Evolutionary conservation across 1,140 invertebrate species (phyloP), one percentile per base, ranked within the genome.

Genomic region (Drosophila parabipectinata): DNA sequence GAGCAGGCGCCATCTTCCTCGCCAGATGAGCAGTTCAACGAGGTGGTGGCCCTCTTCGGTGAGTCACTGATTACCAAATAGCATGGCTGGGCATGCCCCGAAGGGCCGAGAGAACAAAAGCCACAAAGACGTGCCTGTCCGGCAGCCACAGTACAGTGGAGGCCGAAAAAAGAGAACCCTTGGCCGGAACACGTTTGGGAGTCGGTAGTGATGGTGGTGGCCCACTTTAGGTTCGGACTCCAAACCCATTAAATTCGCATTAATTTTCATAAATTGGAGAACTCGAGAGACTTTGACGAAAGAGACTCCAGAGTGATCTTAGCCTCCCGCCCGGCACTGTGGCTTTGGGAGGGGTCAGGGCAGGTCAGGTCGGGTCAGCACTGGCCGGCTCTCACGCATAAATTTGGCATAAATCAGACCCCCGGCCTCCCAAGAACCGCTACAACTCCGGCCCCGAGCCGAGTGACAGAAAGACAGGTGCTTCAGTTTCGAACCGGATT

Each of bases 11-110:
- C 10, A 2, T 9, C 41, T 8, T 10, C 39, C 26, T 37, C 79
- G n/a, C 66, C 78, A 56, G 79, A 88, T 72, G 79, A 66, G 1
- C 54, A 88, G n/a, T 88, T 78, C 53, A 72, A 72, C 37, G 63
- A 72, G 3, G 89, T 87, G 15, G 79, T 91, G 8, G 74, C 90
- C 37, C 68, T 77, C 2, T 91, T 81, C 50, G 90, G 90, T 91
- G 50, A 91, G 90, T 91, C 28, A 59, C 18, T 12, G 56, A 14
- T 37, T 37, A 18, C 3, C 44, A 44, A 66, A 55, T 67, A 51
- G 56, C 39, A 21, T 39, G 37, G 24, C 24, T 30, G 24, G 18
- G 26, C 8, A 24, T 34, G 34, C 34, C 67, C 56, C 18, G 21
- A 8, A 66, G 71, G 71, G 51, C 24, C 44, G 21, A 10, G 14